Base-by-base conservation (phyloP, 2,888 invertebrate genomes). In the Eupithecia dodoneata region DNA sequence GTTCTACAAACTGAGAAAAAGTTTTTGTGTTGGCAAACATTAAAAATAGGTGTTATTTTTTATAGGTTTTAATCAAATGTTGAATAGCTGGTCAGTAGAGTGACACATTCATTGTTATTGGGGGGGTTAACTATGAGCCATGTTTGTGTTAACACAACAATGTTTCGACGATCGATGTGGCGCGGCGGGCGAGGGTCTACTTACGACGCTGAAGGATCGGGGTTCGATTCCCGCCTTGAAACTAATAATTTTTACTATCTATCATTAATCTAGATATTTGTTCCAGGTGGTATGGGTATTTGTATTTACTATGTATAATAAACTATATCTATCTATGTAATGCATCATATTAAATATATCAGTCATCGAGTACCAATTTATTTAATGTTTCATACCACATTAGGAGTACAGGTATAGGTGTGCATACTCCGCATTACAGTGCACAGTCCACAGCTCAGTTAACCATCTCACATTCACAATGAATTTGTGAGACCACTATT, bases 1-100 rank as follows among this genome's bases (percentile, higher is more conserved):
- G 95, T 92, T 99, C 99, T n/a, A 99, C 99, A 96, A 99, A 99
- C 98, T 98, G 93, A 69, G 96, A 96, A 49, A 81, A 78, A 74
- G 47, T 45, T 9, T 12, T 75, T 4, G 72, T 18, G 13, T 42
- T 63, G 63, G 9, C 1, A 30, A 4, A 9, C 30, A 12, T 63
- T 12, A 30, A 30, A 30, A 30, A 30, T 30, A 30, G 30, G 30
- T 30, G 1, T 30, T 30, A 30, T 30, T 30, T 30, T 63, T 10
- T 15, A n/a, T 55, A 9, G 18, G 55, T 3, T 18, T 0, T 59
- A 18, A 55, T n/a, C 52, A 55, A 59, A 59, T 18, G n/a, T n/a
- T 59, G 55, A 59, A 59, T 59, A 59, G 55, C 55, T 59, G 18
- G n/a, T 59, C 7, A 59, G 18, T 18, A 18, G n/a, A 55, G 59